These are phyloP conservation scores for Eupithecia centaureata DNA, from an alignment of 2,888 invertebrate species.

Conservation along the genomic window DNA sequence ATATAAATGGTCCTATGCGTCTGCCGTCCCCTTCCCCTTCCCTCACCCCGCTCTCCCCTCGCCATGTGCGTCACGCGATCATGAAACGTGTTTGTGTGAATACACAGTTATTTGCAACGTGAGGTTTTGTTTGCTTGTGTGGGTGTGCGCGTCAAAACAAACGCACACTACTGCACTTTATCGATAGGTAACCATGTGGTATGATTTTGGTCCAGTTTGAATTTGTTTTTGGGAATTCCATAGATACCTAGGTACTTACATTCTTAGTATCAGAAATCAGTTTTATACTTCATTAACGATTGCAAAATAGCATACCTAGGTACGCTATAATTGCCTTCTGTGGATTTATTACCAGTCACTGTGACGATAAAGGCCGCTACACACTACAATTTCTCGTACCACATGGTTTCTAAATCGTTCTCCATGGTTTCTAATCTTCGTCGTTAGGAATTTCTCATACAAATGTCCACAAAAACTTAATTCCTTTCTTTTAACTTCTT, in stretches of 20 bases:
- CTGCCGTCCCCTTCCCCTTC: conserved; percentile 41
- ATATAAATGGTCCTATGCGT: conserved; percentile 69
- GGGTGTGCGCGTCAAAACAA: conserved; percentile 55
- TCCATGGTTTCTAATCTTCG: too few relatives aligned
- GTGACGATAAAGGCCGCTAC: too few relatives aligned
- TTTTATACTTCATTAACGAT: too few relatives aligned
- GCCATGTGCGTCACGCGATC: conserved; percentile 66
- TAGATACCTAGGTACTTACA: background rate
- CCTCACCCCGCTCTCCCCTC: conserved; percentile 34
- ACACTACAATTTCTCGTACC: too few relatives aligned
- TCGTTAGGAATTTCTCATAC: too few relatives aligned
- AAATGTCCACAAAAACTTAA: too few relatives aligned
- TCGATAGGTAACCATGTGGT: conserved; percentile 23
- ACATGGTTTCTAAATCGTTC: too few relatives aligned
- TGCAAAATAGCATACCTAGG: too few relatives aligned
- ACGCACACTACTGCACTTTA: conserved; percentile 32
- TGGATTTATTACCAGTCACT: too few relatives aligned
- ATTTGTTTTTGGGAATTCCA: background rate
- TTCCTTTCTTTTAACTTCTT: too few relatives aligned
- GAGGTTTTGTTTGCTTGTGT: conserved; percentile 36
- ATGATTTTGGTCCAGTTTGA: conserved; percentile 3
- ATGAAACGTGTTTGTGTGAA: conserved; percentile 38
- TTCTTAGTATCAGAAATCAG: too few relatives aligned
- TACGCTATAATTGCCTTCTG: too few relatives aligned
- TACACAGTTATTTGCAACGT: conserved; percentile 43